Evolutionary conservation across 2,113 vertebrate genomes (phyloP).

Genomic region (Aspidoscelis tigris): DNA sequence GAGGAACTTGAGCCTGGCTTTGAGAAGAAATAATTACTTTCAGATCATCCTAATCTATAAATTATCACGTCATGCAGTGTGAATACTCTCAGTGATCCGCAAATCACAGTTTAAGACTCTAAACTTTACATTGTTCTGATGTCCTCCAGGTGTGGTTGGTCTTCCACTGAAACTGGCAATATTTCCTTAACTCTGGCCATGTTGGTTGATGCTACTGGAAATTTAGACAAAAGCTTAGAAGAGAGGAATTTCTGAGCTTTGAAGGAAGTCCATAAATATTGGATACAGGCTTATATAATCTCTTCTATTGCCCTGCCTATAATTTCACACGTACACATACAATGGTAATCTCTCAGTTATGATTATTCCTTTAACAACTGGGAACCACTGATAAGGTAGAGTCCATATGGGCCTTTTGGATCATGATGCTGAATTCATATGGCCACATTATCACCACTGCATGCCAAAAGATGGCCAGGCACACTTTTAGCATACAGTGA

Average conservation of each 20-base stretch:
- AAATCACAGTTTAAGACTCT: background rate
- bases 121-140: background rate
- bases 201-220: background rate
- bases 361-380: no score
- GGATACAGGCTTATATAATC: background rate
- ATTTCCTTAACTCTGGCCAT: background rate
- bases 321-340: background rate
- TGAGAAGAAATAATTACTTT: background rate
- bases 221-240: background rate
- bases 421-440: no score
- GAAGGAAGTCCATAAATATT: background rate
- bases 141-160: background rate
- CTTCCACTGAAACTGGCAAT: background rate
- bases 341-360: background rate
- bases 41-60: background rate
- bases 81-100: no score
- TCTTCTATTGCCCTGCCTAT: background rate
- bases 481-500: background rate
- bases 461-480: background rate
- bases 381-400: no score
- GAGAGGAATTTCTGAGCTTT: background rate
- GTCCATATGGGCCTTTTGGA: no score
- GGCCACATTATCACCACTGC: no score
- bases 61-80: background rate
- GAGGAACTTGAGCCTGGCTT: background rate